Evolutionary conservation across 2,797 vertebrate genomes (phyloP).

Genomic region (Sphenodon punctatus): DNA sequence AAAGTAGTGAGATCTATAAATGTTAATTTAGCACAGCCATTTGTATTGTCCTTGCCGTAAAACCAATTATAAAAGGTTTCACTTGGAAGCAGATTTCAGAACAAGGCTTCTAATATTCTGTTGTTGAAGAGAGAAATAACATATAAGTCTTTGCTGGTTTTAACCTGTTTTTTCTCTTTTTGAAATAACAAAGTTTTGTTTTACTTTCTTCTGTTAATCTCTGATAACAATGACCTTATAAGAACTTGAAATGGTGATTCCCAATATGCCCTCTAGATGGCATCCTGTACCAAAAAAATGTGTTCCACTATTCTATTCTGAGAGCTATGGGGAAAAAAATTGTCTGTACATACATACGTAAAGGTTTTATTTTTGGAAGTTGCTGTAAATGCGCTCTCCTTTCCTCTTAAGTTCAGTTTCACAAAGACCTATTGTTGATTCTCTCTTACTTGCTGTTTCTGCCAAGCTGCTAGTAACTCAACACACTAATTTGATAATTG

Average conservation of each 20-base stretch:
- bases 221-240: neutral
- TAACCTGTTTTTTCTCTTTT: neutral
- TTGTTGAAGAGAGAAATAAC: neutral
- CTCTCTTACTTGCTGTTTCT: neutral
- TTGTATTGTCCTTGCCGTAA: neutral
- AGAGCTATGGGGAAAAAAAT: accelerated
- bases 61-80: neutral
- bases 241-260: neutral
- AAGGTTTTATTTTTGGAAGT: accelerated
- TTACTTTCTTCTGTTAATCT: neutral
- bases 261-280: constrained; percentile 66
- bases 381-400: neutral
- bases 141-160: neutral
- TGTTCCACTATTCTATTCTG: neutral
- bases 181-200: neutral
- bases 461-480: neutral
- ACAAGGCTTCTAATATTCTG: neutral
- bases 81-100: neutral
- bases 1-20: neutral
- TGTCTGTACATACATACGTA: accelerated
- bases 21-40: neutral
- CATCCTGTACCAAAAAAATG: constrained; percentile 64
- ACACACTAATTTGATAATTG: accelerated
- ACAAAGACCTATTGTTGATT: accelerated
- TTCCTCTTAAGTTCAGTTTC: accelerated